A percentile compares a stretch with the other conserved stretches of the same genome.
These are phyloP conservation scores for Pyrrhosoma nymphula DNA, from an alignment of 2,888 invertebrate genomes.

Conservation along the genomic window DNA sequence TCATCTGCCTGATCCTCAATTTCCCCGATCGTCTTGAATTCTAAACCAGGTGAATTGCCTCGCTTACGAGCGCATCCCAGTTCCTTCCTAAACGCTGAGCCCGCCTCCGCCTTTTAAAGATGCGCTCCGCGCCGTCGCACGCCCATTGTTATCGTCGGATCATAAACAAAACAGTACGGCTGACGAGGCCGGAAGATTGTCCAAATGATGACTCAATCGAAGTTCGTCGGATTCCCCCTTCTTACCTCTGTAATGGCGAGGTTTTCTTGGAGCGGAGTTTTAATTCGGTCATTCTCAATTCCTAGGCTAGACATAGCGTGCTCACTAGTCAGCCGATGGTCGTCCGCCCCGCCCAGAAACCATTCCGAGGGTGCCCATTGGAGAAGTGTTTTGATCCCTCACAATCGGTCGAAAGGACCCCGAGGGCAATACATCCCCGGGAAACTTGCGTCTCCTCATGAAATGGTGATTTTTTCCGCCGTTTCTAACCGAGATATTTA, in stretches of 20 bases:
- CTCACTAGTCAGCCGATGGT: neutral
- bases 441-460: neutral
- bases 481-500: too few relatives aligned
- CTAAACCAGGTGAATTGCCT: neutral
- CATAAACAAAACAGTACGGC: neutral
- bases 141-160: neutral
- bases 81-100: neutral
- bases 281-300: neutral
- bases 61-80: neutral
- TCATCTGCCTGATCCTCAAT: neutral
- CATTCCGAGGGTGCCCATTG: neutral
- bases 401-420: neutral
- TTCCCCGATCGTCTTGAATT: neutral
- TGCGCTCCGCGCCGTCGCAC: neutral
- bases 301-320: neutral
- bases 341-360: neutral
- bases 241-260: neutral
- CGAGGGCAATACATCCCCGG: neutral
- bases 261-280: neutral
- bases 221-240: neutral
- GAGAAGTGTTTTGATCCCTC: neutral
- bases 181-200: neutral
- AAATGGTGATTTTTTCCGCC: too few relatives aligned
- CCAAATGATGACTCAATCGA: slow-evolving; percentile 28
- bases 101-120: neutral